Base-by-base conservation (phyloP, 1,140 invertebrate species). In the Bombus polaris region DNA sequence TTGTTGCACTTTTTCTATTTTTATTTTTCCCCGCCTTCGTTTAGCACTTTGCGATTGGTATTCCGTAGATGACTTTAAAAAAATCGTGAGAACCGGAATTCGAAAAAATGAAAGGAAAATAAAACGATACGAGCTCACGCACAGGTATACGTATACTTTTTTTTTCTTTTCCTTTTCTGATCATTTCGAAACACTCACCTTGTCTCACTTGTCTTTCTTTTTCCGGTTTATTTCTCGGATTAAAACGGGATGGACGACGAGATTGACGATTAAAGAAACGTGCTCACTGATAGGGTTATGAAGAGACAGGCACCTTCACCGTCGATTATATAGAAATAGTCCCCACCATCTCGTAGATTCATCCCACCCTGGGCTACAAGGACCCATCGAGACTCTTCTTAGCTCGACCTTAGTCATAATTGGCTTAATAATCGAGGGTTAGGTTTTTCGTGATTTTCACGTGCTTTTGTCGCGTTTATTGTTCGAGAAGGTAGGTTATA, bases 281-380 rank as follows among this genome's bases (percentile, higher is more conserved):
- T 91, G 73, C 88, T 91, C 89, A 95, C 94, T 92, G 91, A 93
- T 93, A 93, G 93, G 88, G 92, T 94, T 80, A 94, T 94, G 94
- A 89, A 94, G 92, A 94, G 93, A 94, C 94, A 82, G 91, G 90
- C 90, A 90, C 91, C 92, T 91, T 93, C 91, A 85, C 90, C 87
- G 91, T 89, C 89, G 92, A 92, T 95, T 95, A 94, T 94, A 95
- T 94, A 95, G 94, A 94, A 94, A 93, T 91, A 88, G 86, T 92
- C 93, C 94, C 94, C 93, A 93, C 93, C 93, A 91, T 76, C 37
- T n/a, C 37, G 73, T 62, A 70, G 81, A 47, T 81, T 88, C 86
- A 72, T 94, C 93, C 93, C 92, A 94, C 92, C 91, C 92, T 88
- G 77, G 47, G 68, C 87, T 90, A 90, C 90, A 87, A 93, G 92